Evolutionary conservation across 2,888 invertebrate genomes (phyloP), one percentile per base, ranked within the genome.

Genomic region (Lithosia quadra): DNA sequence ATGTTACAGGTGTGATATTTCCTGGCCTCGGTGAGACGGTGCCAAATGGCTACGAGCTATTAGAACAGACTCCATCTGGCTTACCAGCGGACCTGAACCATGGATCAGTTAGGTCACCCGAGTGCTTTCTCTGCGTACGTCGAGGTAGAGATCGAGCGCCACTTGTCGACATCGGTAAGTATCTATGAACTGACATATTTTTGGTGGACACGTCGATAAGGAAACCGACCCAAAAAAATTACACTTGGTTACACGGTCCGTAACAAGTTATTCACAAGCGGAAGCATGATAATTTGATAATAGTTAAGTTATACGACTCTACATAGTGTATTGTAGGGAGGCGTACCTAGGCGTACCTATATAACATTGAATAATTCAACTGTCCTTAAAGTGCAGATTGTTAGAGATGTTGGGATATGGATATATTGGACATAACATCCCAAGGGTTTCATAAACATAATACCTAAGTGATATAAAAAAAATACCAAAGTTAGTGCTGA

Each of bases 111-210:
- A 96, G 99, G 57, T 98, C 99, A 71, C 97, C 98, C 9, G 98
- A 99, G 89, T 99, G 99, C 89, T 99, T 96, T 91, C 96, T 99
- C 68, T 99, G 99, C 91, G 98, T 97, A 91, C 96, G 97, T 76
- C 96, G 99, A 70, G 99, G 99, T 39, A 96, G 98, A 82, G 99
- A 99, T 89, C 98, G 98, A 86, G 98, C 99, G 65, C 99, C 99
- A 11, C 96, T 99, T 73, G 99, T 99, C 63, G 99, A 99, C 94
- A 98, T 99, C 85, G 99, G 99, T 99, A 96, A 95, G 93, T 58
- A 10, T 49, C 49, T 64, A 28, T 21, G 4, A n/a, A n/a, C 13
- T 49, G 49, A 9, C 43, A 18, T 1, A 15, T 49, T 49, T 49
- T 9, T 9, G 49, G 9, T n/a, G n/a, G 18, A 49, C n/a, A 18